Percentiles rank a stretch among this genome's conserved stretches.
Conservation (phyloP, 2,113 vertebrate genomes). For the Rhinolophus ferrumequinum region DNA sequence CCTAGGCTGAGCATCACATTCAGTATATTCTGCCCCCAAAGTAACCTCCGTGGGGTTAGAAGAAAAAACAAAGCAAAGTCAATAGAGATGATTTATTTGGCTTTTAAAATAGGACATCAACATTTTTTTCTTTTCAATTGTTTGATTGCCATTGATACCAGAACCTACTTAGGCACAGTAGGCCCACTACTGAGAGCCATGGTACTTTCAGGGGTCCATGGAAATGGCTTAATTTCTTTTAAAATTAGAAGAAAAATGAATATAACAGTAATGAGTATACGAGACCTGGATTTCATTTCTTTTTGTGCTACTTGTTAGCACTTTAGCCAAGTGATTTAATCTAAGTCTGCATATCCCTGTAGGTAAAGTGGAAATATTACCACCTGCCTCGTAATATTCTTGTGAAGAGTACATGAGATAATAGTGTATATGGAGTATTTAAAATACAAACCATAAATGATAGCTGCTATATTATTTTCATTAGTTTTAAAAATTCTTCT, state of each 20-base stretch:
- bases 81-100: not conserved
- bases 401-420: not conserved
- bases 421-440: not conserved
- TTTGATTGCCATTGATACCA: not conserved
- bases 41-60: not conserved
- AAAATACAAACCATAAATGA: not conserved
- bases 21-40: not conserved
- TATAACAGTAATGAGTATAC: not conserved
- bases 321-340: not conserved
- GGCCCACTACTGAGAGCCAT: not conserved
- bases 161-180: not conserved
- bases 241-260: conserved; percentile 18
- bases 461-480: not conserved
- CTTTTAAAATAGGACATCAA: conserved; percentile 7
- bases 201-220: not conserved
- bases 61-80: not conserved
- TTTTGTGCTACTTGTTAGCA: not conserved
- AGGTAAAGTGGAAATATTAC: not conserved
- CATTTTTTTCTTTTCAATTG: not conserved
- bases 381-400: not conserved
- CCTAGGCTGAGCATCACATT: not conserved
- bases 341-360: not conserved
- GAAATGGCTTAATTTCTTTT: conserved; percentile 8
- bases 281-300: not conserved
- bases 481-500: not conserved